A percentile compares a stretch with the other conserved stretches of the same genome.
Evolutionary conservation across 2,888 invertebrate species (phyloP).

Genomic region (Matsumyia berberina): DNA sequence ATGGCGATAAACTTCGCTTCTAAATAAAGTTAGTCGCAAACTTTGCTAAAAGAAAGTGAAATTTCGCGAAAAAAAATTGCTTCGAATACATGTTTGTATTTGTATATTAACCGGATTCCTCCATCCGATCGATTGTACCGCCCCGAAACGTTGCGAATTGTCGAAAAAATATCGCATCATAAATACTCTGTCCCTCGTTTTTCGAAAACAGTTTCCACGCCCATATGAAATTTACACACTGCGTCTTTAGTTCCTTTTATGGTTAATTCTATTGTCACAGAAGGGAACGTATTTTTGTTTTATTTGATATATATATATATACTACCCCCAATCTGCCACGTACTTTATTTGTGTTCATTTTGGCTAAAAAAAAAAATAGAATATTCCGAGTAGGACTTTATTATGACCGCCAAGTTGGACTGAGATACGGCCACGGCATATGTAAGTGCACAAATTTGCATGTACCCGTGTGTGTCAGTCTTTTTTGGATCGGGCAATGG

Average conservation of each 20-base stretch:
- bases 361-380: conserved; percentile 10
- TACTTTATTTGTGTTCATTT: conserved; percentile 53
- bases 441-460: conserved; percentile 28
- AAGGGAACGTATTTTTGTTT: conserved; percentile 35
- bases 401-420: conserved; percentile 30
- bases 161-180: conserved; percentile 27
- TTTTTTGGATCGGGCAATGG: conserved; percentile 29
- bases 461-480: conserved; percentile 33
- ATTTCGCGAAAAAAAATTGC: conserved; percentile 26
- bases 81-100: conserved; percentile 38
- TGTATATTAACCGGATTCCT: conserved; percentile 29
- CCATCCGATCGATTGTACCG: conserved; percentile 29
- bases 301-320: not conserved
- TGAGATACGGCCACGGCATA: conserved; percentile 32
- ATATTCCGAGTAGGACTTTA: conserved; percentile 22
- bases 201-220: conserved; percentile 67
- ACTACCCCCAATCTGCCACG: conserved; percentile 58
- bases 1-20: conserved; percentile 55
- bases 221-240: conserved; percentile 67
- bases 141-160: conserved; percentile 4
- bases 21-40: conserved; percentile 57
- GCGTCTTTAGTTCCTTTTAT: conserved; percentile 71
- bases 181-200: conserved; percentile 33
- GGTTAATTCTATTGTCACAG: conserved; percentile 64
- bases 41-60: conserved; percentile 48